phyloP scores from a whole-genome alignment of 2,888 invertebrate species.

The Pemphredon lugubris region DNA sequence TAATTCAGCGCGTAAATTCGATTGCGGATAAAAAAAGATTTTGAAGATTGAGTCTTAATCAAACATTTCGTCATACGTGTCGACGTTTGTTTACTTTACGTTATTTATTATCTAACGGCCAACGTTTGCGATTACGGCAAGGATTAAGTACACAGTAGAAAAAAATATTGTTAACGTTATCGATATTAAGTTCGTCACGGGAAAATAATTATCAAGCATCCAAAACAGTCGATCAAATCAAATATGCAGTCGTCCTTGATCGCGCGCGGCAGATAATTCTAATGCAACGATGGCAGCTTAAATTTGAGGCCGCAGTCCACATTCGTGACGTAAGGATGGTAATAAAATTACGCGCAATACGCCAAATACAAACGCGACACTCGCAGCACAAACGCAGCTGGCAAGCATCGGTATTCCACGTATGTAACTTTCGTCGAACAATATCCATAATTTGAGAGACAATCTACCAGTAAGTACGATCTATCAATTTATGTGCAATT shows the following conservation, averaged over 20 bases:
- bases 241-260: slow-evolving; percentile 34
- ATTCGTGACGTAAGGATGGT: slow-evolving; percentile 62
- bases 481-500: no score
- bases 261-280: slow-evolving; percentile 27
- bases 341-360: slow-evolving; percentile 37
- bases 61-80: no score
- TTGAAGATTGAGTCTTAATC: no score
- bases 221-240: background rate
- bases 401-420: slow-evolving; percentile 23
- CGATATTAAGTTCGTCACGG: no score
- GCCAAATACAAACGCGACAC: slow-evolving; percentile 30
- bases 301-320: slow-evolving; percentile 59
- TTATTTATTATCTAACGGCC: no score
- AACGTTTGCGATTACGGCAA: no score
- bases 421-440: background rate
- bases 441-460: background rate
- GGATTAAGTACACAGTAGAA: no score
- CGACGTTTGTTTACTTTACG: no score
- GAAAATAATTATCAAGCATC: background rate
- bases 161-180: no score
- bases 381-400: slow-evolving; percentile 7
- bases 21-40: no score
- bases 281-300: slow-evolving; percentile 37
- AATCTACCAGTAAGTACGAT: no score
- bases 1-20: no score